phyloP scores from a whole-genome alignment of 2,797 vertebrate species.

The Heteromormyrus szaboi region DNA sequence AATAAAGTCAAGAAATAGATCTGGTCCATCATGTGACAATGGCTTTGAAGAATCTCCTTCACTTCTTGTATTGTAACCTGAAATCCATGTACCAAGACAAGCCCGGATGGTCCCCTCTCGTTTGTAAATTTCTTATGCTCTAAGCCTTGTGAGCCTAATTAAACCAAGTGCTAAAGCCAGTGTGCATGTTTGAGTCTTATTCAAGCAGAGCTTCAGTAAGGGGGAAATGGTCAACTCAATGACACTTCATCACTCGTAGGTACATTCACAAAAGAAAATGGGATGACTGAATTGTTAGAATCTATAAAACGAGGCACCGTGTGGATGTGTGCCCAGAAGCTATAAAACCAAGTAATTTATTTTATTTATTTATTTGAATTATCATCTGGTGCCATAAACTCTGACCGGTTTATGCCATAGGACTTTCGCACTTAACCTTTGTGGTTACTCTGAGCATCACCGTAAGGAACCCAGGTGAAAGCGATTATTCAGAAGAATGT shows the following conservation, averaged over 20 bases:
- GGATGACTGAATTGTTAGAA: background rate
- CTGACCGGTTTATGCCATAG: background rate
- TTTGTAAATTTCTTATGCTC: too few species aligned
- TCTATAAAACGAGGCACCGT: background rate
- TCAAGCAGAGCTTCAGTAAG: background rate
- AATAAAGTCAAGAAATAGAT: background rate
- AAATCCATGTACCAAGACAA: background rate
- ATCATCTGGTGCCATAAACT: background rate
- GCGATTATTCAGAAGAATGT: conserved; percentile 16
- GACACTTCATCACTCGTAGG: background rate
- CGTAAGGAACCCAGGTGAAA: background rate
- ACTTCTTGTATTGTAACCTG: background rate
- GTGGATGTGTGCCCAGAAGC: background rate
- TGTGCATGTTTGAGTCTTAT: background rate
- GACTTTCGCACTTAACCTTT: background rate
- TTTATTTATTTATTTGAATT: background rate
- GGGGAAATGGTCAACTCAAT: background rate
- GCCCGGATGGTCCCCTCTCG: too few species aligned
- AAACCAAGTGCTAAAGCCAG: background rate
- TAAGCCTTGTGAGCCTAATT: background rate
- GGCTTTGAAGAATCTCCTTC: background rate
- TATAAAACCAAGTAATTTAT: background rate
- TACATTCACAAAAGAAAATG: background rate
- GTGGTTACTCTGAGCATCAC: background rate
- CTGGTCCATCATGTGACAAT: background rate